Evolutionary conservation across 2,888 invertebrate genomes (phyloP).

Genomic region (Andrena flavipes): DNA sequence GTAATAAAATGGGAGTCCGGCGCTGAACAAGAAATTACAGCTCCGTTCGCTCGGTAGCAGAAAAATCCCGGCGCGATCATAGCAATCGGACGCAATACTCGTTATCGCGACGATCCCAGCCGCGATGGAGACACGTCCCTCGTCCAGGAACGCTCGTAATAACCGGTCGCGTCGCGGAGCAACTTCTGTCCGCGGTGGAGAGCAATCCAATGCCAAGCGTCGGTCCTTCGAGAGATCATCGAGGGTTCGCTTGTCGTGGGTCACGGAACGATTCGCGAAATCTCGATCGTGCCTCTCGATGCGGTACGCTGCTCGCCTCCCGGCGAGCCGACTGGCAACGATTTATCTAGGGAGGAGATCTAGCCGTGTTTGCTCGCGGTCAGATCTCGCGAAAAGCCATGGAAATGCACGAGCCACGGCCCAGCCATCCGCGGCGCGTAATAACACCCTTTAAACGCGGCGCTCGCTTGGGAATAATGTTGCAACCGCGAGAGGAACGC

Average conservation of each 20-base stretch:
- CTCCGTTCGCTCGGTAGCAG: conserved; percentile 16
- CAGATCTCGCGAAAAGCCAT: conserved; percentile 48
- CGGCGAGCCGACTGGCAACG: conserved; percentile 23
- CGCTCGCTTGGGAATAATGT: conserved; percentile 63
- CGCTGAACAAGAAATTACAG: conserved; percentile 13
- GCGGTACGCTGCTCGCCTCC: conserved; percentile 39
- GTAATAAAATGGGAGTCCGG: neutral
- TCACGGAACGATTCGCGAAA: conserved; percentile 21
- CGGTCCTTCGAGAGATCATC: neutral
- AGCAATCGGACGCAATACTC: conserved; percentile 34
- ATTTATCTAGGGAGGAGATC: conserved; percentile 69
- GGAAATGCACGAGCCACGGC: conserved; percentile 55
- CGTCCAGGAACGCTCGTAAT: conserved; percentile 11
- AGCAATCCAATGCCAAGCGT: neutral
- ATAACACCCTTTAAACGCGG: conserved; percentile 78
- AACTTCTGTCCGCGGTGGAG: neutral
- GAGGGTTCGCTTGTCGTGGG: neutral
- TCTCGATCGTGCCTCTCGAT: conserved; percentile 30
- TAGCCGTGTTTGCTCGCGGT: conserved; percentile 41
- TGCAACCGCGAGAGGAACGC: conserved; percentile 63
- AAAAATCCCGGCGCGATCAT: conserved; percentile 22
- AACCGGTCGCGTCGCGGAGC: conserved; percentile 11
- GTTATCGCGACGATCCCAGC: conserved; percentile 28
- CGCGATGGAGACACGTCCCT: conserved; percentile 18
- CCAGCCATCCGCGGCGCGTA: conserved; percentile 75